Percentiles rank a stretch among this genome's conserved stretches.
Evolutionary conservation across 23 tunicate genomes (phyloP).

Genomic region (Oikopleura vanhoeffeni): DNA sequence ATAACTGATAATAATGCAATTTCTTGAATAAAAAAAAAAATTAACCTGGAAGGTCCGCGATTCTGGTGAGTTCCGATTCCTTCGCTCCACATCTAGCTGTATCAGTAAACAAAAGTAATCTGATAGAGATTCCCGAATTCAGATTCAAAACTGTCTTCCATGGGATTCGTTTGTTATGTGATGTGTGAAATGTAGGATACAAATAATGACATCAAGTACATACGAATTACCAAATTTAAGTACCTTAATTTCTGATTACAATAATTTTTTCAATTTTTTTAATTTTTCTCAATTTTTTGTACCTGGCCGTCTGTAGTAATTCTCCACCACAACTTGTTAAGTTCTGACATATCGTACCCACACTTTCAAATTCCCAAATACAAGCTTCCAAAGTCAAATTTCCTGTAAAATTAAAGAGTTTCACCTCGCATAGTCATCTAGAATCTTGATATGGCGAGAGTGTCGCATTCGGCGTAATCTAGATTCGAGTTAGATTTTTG

Average conservation of each 20-base stretch:
- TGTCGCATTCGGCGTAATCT: slow-evolving; percentile 17
- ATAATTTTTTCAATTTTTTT: background rate
- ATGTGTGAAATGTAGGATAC: slow-evolving; percentile 89
- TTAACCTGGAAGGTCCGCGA: slow-evolving; percentile 67
- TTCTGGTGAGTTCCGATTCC: slow-evolving; percentile 89
- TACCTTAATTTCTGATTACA: slow-evolving; percentile 20
- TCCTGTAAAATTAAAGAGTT: slow-evolving; percentile 51
- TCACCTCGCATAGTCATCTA: slow-evolving; percentile 32
- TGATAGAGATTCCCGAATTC: slow-evolving; percentile 52
- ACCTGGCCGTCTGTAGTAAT: slow-evolving; percentile 88
- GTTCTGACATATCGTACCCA: slow-evolving; percentile 63
- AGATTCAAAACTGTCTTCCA: slow-evolving; percentile 64
- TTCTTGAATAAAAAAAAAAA: too few relatives aligned
- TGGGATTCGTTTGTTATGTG: slow-evolving; percentile 58
- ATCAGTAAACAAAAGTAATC: slow-evolving; percentile 88
- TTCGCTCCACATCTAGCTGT: slow-evolving; percentile 70
- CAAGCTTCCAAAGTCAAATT: slow-evolving; percentile 86
- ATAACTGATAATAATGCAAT: too few relatives aligned
- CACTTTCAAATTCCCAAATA: slow-evolving; percentile 64
- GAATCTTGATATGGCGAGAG: slow-evolving; percentile 42
- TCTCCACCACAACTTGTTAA: slow-evolving; percentile 62
- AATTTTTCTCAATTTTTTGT: too few relatives aligned
- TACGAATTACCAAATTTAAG: slow-evolving; percentile 58
- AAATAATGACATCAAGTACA: slow-evolving; percentile 65
- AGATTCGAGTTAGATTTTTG: too few relatives aligned